A percentile compares a stretch with the other conserved stretches of the same genome.
phyloP scores from a whole-genome alignment of 2,888 invertebrate species.

The Sphaeridia pumilis region DNA sequence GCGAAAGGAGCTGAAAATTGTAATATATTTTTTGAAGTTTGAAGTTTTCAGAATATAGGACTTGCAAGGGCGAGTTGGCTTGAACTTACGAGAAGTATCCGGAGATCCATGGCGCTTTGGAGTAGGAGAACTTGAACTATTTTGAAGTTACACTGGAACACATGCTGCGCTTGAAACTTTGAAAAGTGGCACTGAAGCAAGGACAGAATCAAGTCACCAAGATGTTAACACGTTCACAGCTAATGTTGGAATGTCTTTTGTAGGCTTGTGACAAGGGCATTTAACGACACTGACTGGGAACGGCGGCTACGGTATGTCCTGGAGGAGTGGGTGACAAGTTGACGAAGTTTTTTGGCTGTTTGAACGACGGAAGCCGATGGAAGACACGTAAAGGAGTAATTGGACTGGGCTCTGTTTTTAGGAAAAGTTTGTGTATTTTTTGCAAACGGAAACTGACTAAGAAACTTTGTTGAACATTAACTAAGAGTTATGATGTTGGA shows the following conservation, averaged over 20 bases:
- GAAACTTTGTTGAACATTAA: too few relatives aligned
- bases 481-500: too few relatives aligned
- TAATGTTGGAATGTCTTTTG: background rate
- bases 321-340: too few relatives aligned
- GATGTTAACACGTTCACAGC: background rate
- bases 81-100: background rate
- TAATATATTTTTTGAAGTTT: background rate
- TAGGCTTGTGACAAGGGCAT: background rate
- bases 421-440: background rate
- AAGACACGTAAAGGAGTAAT: too few relatives aligned
- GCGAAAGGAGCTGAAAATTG: background rate
- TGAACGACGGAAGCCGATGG: background rate
- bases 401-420: background rate
- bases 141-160: background rate
- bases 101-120: background rate
- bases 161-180: too few relatives aligned
- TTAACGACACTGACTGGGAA: too few relatives aligned
- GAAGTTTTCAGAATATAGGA: background rate
- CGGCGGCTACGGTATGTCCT: too few relatives aligned
- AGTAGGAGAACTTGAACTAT: background rate
- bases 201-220: background rate
- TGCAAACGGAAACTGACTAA: background rate
- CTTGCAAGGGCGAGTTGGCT: background rate
- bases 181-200: background rate
- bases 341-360: too few relatives aligned